Evolutionary conservation across 2,113 vertebrate genomes (phyloP).

Genomic region (Albula glossodonta): DNA sequence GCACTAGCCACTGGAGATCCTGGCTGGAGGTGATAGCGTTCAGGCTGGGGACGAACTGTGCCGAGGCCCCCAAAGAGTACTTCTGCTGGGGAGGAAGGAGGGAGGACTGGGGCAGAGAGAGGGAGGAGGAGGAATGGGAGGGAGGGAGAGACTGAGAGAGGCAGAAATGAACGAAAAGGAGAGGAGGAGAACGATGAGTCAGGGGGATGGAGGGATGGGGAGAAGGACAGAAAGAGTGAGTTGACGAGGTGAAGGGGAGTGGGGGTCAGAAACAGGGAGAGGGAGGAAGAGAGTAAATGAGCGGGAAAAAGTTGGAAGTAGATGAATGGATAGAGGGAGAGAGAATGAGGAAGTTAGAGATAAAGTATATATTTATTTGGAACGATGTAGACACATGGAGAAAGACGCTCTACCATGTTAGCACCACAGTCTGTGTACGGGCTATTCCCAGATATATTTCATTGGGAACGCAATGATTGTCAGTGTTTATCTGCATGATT

Average conservation of each 20-base stretch:
- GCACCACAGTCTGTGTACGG: too few relatives aligned
- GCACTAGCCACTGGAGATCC: constrained; percentile 71
- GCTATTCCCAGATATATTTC: too few relatives aligned
- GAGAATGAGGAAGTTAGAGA: background rate
- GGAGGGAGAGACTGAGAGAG: background rate
- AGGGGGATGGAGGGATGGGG: background rate
- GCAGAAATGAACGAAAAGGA: background rate
- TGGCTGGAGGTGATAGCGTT: constrained; percentile 65
- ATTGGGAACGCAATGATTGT: too few relatives aligned
- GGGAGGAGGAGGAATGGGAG: background rate
- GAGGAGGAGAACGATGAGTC: background rate
- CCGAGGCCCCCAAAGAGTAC: background rate
- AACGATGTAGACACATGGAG: too few relatives aligned
- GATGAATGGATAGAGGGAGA: background rate
- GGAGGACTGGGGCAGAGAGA: background rate
- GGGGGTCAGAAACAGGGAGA: background rate
- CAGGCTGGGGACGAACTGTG: constrained; percentile 33
- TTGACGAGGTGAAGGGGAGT: background rate
- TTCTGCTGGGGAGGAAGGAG: background rate
- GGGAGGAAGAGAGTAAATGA: background rate
- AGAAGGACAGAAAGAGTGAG: background rate
- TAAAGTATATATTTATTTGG: too few relatives aligned
- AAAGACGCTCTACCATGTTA: too few relatives aligned
- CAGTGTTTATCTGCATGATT: too few relatives aligned
- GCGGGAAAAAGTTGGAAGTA: background rate